Evolutionary conservation across 2,113 vertebrate genomes (phyloP), one percentile per base, ranked within the genome.

Genomic region (Brevimyrus niger): DNA sequence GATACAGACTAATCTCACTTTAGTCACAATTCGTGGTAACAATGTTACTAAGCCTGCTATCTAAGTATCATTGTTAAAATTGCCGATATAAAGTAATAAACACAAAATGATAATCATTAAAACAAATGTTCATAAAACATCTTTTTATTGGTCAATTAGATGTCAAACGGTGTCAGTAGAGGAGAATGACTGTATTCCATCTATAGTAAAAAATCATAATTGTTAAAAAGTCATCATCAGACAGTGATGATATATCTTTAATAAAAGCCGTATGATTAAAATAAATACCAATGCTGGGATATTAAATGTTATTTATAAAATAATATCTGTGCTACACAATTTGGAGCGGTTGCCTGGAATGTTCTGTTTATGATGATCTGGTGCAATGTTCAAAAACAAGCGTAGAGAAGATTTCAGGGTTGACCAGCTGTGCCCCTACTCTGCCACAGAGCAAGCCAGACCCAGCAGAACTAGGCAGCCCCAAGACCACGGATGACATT

Each of bases 401-500:
- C 10, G 0, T 73, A 19, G 73, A 80, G 73, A 42, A 19, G 15
- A 80, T 80, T 80, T 19, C 13, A 17, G 15, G 73, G 4, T 80
- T 42, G 31, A 80, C 4, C 35, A 50, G 82, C 48, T 87, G 86
- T 65, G 17, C 82, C 27, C 50, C 23, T 69, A 21, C 3, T 87
- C 11, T 90, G 55, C 35, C n/a, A 2, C 93, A 99, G 98, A 98
- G 98, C 94, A 99, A 99, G 89, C 94, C 97, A 31, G 98, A 99
- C 89, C 95, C 95, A 10, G 96, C 96, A 0, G 98, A 99, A 91
- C 95, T 97, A 58, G 96, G 97, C 27, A 98, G 97, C 90, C 98
- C 98, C 4, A 99, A 99, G 94, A 99, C 98, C 15, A 99, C 98
- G 0, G 98, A 99, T 1, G 98, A 99, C 92, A 99, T 99, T 10